These are phyloP conservation scores for Oxycera nigricornis DNA, from an alignment of 2,888 invertebrate genomes.

Conservation along the genomic window DNA sequence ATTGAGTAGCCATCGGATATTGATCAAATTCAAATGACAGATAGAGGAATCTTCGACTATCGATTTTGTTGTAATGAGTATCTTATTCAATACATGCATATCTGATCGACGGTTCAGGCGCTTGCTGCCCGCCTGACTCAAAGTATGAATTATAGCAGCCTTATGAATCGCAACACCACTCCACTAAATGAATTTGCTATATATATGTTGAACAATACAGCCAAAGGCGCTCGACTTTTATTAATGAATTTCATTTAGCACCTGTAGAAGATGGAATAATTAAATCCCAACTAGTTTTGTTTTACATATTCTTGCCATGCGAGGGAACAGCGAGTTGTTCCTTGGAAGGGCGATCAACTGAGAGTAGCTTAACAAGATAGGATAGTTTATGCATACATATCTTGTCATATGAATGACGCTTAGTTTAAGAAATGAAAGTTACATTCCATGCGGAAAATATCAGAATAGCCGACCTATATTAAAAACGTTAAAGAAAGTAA, in stretches of 20 bases:
- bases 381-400: too few relatives aligned
- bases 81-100: not conserved
- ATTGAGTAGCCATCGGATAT: slow-evolving; percentile 21
- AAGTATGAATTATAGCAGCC: not conserved
- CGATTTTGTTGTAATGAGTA: not conserved
- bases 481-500: too few relatives aligned
- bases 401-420: too few relatives aligned
- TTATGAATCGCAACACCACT: not conserved
- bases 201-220: slow-evolving; percentile 20
- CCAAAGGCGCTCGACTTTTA: slow-evolving; percentile 19
- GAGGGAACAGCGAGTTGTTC: too few relatives aligned
- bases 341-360: too few relatives aligned
- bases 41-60: slow-evolving; percentile 14
- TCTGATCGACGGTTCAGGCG: not conserved
- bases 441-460: too few relatives aligned
- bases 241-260: slow-evolving; percentile 39
- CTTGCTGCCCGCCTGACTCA: not conserved
- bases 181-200: slow-evolving; percentile 23
- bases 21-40: slow-evolving; percentile 31
- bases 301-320: too few relatives aligned
- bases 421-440: too few relatives aligned
- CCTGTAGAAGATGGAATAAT: slow-evolving; percentile 20
- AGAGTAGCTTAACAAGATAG: too few relatives aligned
- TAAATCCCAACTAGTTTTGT: slow-evolving; percentile 1
- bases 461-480: too few relatives aligned